These are phyloP conservation scores for Vannuccia rotundouncinata DNA, from an alignment of 2,888 invertebrate species.

Conservation along the genomic window DNA sequence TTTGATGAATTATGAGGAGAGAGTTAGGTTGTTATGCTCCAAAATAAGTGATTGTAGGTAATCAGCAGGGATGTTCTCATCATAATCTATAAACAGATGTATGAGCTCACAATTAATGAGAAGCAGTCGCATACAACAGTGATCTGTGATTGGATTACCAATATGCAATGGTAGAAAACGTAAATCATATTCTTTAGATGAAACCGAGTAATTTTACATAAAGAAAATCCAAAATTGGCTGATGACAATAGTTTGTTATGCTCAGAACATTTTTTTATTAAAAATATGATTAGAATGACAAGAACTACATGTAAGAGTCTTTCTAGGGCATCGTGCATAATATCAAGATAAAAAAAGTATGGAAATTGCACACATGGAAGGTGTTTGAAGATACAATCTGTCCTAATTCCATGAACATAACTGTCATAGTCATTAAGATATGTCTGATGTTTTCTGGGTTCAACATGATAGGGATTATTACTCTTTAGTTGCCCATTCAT, in stretches of 20 bases:
- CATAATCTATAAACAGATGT: neutral
- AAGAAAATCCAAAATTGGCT: neutral
- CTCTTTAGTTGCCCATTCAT: neutral
- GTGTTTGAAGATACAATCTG: neutral
- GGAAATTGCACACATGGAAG: neutral
- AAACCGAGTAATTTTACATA: neutral
- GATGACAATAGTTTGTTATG: neutral
- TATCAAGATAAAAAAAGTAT: constrained; percentile 13
- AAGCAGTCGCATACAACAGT: neutral
- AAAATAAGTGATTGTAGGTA: neutral
- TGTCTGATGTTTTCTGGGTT: neutral
- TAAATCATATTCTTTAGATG: neutral
- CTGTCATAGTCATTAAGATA: neutral
- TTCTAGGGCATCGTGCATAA: neutral
- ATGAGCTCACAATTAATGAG: neutral
- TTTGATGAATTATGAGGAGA: neutral
- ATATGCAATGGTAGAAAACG: neutral
- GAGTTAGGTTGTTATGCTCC: neutral
- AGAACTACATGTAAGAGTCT: neutral
- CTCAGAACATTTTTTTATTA: too few relatives aligned
- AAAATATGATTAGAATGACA: too few relatives aligned
- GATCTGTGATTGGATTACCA: neutral
- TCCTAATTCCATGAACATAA: neutral
- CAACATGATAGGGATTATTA: neutral
- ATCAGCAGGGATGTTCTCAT: neutral